These are phyloP conservation scores for Tetrao urogallus DNA, from an alignment of 2,113 vertebrate genomes.

Conservation along the genomic window DNA sequence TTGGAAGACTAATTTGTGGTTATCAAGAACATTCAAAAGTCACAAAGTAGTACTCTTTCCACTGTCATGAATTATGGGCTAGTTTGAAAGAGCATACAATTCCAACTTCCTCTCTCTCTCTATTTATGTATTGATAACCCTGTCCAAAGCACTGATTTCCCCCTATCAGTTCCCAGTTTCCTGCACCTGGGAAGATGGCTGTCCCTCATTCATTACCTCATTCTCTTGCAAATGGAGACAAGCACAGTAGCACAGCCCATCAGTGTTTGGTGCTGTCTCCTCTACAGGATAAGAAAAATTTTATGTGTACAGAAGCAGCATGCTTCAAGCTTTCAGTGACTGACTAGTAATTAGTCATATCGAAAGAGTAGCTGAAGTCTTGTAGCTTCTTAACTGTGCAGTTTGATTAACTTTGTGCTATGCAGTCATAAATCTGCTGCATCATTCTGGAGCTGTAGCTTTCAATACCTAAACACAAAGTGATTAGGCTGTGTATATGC, in stretches of 20 bases:
- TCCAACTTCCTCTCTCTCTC: not conserved
- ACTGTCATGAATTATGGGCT: not conserved
- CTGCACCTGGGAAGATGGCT: not conserved
- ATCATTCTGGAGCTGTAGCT: not conserved
- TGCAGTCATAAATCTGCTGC: no score
- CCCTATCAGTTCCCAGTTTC: not conserved
- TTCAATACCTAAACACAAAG: not conserved
- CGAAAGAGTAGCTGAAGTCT: not conserved
- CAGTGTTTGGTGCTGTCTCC: rapidly evolving
- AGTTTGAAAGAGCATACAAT: not conserved
- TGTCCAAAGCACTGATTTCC: not conserved
- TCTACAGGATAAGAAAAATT: not conserved
- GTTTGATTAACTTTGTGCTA: not conserved
- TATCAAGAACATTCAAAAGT: not conserved
- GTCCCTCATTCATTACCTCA: not conserved
- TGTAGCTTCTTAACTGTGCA: not conserved
- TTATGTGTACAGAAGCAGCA: not conserved
- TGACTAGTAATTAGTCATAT: not conserved
- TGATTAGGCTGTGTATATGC: not conserved
- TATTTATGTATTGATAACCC: not conserved
- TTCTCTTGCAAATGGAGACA: not conserved
- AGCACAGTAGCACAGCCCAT: not conserved
- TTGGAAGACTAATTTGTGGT: not conserved
- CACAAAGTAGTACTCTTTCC: not conserved
- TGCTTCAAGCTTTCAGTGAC: not conserved